phyloP scores from a whole-genome alignment of 2,113 vertebrate species.

The Uropsilus gracilis region DNA sequence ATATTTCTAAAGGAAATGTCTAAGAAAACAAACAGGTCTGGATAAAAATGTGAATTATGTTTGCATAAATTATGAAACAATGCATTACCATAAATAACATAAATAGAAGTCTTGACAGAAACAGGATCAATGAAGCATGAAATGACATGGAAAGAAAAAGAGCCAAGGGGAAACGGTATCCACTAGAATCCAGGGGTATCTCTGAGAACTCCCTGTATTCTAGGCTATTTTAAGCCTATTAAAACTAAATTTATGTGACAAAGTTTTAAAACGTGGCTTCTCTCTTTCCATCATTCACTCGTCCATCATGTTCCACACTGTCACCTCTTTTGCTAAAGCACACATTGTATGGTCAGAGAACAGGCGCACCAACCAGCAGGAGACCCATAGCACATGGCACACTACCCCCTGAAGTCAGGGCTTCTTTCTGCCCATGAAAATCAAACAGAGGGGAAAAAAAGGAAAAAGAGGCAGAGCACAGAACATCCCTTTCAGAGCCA shows the following conservation, averaged over 20 bases:
- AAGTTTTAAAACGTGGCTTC: neutral
- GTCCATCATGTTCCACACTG: neutral
- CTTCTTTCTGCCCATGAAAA: neutral
- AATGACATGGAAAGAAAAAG: accelerated
- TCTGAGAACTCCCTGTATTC: neutral
- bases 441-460: neutral
- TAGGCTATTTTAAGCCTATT: neutral
- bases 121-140: neutral
- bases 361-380: neutral
- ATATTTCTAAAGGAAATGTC: neutral
- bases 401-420: neutral
- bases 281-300: accelerated
- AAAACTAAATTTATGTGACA: neutral
- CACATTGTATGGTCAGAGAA: neutral
- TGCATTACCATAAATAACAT: neutral
- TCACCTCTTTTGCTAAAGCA: neutral
- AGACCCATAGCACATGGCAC: neutral
- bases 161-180: too few species aligned
- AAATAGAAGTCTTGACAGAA: neutral
- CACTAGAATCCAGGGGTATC: neutral
- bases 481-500: neutral
- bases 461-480: neutral
- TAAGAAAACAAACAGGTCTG: neutral
- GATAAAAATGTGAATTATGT: neutral
- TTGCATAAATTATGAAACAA: neutral